These are phyloP conservation scores for Telmatherina bonti DNA, from an alignment of 2,797 vertebrate species.

Conservation along the genomic window DNA sequence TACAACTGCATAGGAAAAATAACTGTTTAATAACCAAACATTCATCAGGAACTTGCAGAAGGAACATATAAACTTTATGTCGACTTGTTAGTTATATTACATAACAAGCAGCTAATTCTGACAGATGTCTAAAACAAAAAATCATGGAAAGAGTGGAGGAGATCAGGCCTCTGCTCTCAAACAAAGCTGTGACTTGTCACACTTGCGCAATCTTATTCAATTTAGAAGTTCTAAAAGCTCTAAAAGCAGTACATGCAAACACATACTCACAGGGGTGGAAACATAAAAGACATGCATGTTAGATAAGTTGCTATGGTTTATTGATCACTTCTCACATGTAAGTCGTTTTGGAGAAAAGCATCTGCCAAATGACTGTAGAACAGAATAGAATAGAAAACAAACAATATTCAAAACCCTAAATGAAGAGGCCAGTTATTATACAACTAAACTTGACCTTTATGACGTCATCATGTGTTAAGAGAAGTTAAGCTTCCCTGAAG, in stretches of 20 bases:
- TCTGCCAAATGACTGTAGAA: too few species aligned
- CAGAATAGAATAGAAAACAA: too few species aligned
- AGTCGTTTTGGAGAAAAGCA: too few species aligned
- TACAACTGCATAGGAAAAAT: constrained; percentile 41
- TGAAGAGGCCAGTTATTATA: constrained; percentile 49
- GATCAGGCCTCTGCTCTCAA: constrained; percentile 27
- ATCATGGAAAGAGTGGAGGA: constrained; percentile 5
- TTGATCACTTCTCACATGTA: too few species aligned
- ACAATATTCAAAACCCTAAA: constrained; percentile 35
- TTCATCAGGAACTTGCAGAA: constrained; percentile 44
- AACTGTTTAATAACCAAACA: constrained; percentile 60
- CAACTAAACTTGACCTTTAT: constrained; percentile 44
- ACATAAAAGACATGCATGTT: constrained; percentile 26
- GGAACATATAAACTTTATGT: constrained; percentile 55
- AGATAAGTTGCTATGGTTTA: too few species aligned
- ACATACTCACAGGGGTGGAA: constrained; percentile 2
- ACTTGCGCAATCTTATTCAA: constrained; percentile 28
- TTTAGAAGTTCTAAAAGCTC: constrained; percentile 14
- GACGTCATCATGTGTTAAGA: constrained; percentile 51
- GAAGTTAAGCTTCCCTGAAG: constrained; percentile 47
- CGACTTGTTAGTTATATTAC: constrained; percentile 56
- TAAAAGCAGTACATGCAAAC: too few species aligned
- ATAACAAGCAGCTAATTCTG: constrained; percentile 45
- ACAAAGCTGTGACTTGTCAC: constrained; percentile 5
- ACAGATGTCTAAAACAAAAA: not conserved